Evolutionary conservation across 2,113 vertebrate species (phyloP).

Genomic region (Tragelaphus buxtoni): DNA sequence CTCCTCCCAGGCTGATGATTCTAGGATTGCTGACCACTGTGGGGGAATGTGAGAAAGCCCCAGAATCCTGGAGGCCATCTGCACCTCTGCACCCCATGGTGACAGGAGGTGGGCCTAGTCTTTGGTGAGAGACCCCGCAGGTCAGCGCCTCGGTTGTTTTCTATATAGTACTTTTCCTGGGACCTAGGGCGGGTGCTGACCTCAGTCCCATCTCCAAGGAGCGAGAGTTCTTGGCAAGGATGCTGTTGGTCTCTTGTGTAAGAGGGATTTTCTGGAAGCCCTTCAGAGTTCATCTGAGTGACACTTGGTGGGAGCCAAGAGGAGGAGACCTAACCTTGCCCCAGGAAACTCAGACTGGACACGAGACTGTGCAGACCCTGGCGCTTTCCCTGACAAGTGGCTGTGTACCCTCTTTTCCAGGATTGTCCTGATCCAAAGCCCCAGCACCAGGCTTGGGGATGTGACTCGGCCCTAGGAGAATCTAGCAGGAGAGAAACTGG

Average conservation of each 20-base stretch:
- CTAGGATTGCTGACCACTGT: neutral
- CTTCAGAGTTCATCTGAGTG: neutral
- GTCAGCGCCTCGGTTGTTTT: neutral
- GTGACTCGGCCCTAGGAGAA: neutral
- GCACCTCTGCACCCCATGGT: neutral
- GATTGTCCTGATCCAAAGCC: neutral
- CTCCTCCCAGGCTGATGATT: neutral
- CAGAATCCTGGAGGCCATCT: neutral
- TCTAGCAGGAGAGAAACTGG: neutral
- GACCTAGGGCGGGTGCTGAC: neutral
- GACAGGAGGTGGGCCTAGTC: neutral
- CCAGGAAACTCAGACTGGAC: neutral
- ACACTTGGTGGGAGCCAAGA: neutral
- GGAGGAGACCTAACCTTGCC: neutral
- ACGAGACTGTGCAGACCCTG: neutral
- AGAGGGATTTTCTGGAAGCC: neutral
- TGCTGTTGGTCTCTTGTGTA: conserved; percentile 20
- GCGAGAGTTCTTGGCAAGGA: neutral
- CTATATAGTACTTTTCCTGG: neutral
- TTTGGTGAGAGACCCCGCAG: neutral
- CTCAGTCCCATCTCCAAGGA: neutral
- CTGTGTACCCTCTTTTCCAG: neutral
- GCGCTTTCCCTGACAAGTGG: neutral
- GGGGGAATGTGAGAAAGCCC: neutral
- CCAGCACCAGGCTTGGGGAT: neutral